Base-by-base conservation (phyloP, 2,113 vertebrate species). In the Eptatretus burgeri region DNA sequence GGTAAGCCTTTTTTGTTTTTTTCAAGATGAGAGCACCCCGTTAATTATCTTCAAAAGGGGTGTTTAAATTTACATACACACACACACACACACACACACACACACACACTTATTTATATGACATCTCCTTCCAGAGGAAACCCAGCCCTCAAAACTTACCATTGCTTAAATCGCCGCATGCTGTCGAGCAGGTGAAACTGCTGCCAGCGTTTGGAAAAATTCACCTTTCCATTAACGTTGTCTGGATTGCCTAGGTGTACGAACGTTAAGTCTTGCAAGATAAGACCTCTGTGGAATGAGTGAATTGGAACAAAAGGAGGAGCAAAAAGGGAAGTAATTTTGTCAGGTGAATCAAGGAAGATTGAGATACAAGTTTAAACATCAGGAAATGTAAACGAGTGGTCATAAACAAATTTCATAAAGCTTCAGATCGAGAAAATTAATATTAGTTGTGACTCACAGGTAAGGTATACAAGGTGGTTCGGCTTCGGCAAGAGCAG, bases 161-260 rank as follows among this genome's bases (percentile, higher is more conserved):
- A 60, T 19, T 60, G 53, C 53, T 60, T 60, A 60, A 60, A 60
- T 16, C 53, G 53, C 53, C 53, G 53, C 53, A 60, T 60, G 53
- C 53, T 60, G 53, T 60, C 53, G 16, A 60, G 53, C 16, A 60
- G 53, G 53, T 60, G 16, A 19, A 60, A 60, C 53, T 60, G 53
- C 53, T 60, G 53, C 53, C 53, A 60, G 53, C 53, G 53, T 19
- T 60, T 60, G 53, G 53, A 60, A 19, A 60, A 60, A 19, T 60
- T 60, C 16, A 60, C 53, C 16, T 19, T 16, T 60, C 53, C 53
- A 19, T 60, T 11, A 16, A 60, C 16, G 53, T n/a, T n/a, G 53
- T 60, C 53, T 19, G 53, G 53, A 19, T 60, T 60, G 53, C 53
- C 53, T 19, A 60, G 53, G 53, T 60, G 53, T 19, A 60, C 53